These are phyloP conservation scores for Pseudonaja textilis DNA, from an alignment of 2,113 vertebrate genomes.

Conservation along the genomic window DNA sequence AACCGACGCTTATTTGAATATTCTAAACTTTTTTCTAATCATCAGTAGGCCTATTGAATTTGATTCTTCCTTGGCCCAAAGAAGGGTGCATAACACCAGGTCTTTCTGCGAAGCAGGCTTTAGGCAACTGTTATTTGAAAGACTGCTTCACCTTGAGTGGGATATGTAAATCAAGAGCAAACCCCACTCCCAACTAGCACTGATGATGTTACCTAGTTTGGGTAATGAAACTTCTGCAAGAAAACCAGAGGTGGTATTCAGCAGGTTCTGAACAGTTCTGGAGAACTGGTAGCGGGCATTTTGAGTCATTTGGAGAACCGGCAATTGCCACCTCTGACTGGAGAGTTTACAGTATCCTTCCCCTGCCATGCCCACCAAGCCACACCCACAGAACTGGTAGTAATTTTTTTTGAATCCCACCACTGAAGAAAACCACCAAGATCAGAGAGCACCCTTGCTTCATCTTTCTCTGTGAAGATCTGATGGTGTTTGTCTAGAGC, in stretches of 20 bases:
- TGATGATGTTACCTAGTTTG: background rate
- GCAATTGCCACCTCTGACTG: no score
- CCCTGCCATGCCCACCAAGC: no score
- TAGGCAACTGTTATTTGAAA: background rate
- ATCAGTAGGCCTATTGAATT: background rate
- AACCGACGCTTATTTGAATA: slow-evolving; percentile 29
- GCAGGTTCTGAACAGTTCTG: no score
- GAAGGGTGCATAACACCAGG: background rate
- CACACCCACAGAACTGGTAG: no score
- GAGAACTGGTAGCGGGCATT: no score
- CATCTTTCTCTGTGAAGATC: background rate
- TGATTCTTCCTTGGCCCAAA: rapidly evolving
- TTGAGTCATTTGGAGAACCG: no score
- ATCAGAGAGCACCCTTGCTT: background rate
- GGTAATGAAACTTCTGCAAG: background rate
- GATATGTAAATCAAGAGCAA: background rate
- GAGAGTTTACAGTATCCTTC: no score
- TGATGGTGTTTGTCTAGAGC: background rate
- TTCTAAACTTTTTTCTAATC: slow-evolving; percentile 5
- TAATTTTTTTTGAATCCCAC: no score
- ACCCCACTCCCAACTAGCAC: background rate
- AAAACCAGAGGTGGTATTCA: no score
- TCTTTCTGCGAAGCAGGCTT: background rate
- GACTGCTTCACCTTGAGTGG: background rate
- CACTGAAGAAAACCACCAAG: background rate